Evolutionary conservation across 2,888 invertebrate genomes (phyloP), one percentile per base, ranked within the genome.

Genomic region (Pyrocoelia pectoralis): DNA sequence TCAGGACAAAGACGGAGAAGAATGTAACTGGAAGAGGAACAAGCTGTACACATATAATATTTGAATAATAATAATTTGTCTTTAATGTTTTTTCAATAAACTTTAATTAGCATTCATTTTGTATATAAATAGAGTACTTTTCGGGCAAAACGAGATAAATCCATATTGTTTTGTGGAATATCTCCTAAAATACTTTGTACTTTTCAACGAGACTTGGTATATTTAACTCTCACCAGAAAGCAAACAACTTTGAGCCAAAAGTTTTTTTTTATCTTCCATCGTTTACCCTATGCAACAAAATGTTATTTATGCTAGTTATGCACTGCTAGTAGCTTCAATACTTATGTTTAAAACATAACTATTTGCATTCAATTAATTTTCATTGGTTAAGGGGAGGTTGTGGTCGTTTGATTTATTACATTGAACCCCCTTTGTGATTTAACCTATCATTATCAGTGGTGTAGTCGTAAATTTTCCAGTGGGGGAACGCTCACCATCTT

Each of bases 1-100:
- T n/a, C 48, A 48, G 14, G 4, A 48, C n/a, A 8, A 48, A 48
- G 8, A 6, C 3, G 48, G 8, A 2, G 48, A 48, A 48, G 4
- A 14, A 3, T 48, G 48, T 15, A 12, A 48, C 48, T 48, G 48
- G 48, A 48, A 48, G 48, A 48, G 48, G 48, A 48, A 14, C 5
- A 48, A 4, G 14, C 48, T 5, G 2, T 50, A 50, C 19, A 50
- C 19, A 50, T 50, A 3, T 50, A 50, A 40, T 40, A 40, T 6
- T 40, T n/a, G n/a, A n/a, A 40, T 40, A 40, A 40, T 40, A 40
- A 40, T 40, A 6, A 40, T 40, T 40, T 40, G 40, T 40, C 3
- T 6, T 40, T 40, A 13, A 40, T 24, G 24, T 40, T 40, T 40
- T 40, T 40, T 40, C 40, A 40, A 40, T 13, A 40, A 40, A 6